Percentiles rank a stretch among this genome's conserved stretches.
Evolutionary conservation across 1,140 invertebrate species (phyloP).

Genomic region (Drosophila sulfurigaster): DNA sequence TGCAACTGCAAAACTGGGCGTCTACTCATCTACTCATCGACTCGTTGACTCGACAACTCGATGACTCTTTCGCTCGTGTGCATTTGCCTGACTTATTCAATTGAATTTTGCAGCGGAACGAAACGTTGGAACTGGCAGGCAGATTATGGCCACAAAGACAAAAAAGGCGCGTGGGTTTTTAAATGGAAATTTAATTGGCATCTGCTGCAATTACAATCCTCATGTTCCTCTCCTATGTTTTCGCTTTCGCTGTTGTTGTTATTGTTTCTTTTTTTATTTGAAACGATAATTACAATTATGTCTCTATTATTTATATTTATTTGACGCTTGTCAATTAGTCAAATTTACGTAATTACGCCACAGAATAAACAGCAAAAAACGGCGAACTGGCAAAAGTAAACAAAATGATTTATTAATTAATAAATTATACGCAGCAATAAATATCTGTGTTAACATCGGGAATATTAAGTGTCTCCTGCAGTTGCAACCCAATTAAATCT

Average conservation of each 20-base stretch:
- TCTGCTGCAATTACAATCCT: constrained; percentile 60
- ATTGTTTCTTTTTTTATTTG: constrained; percentile 46
- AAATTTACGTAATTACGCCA: constrained; percentile 55
- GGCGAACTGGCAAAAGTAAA: constrained; percentile 18
- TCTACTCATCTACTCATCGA: constrained; percentile 20
- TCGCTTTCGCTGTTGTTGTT: too few species aligned
- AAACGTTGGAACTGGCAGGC: constrained; percentile 10
- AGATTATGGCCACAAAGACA: constrained; percentile 58
- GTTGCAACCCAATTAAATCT: neutral
- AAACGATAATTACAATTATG: constrained; percentile 70
- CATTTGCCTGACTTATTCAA: constrained; percentile 68
- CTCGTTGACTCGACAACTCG: constrained; percentile 43
- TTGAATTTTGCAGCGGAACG: constrained; percentile 38
- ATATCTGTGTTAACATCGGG: neutral
- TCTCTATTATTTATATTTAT: constrained; percentile 67
- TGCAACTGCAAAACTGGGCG: constrained; percentile 7
- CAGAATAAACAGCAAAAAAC: constrained; percentile 22
- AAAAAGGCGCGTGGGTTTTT: constrained; percentile 47
- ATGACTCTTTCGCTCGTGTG: constrained; percentile 46
- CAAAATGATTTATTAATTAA: neutral
- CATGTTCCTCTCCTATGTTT: neutral
- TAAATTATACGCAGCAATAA: constrained; percentile 1
- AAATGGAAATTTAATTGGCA: constrained; percentile 78
- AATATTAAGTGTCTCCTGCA: neutral
- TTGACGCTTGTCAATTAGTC: constrained; percentile 75